phyloP scores from a whole-genome alignment of 2,888 invertebrate genomes.

The Psococerastis gibbosa region DNA sequence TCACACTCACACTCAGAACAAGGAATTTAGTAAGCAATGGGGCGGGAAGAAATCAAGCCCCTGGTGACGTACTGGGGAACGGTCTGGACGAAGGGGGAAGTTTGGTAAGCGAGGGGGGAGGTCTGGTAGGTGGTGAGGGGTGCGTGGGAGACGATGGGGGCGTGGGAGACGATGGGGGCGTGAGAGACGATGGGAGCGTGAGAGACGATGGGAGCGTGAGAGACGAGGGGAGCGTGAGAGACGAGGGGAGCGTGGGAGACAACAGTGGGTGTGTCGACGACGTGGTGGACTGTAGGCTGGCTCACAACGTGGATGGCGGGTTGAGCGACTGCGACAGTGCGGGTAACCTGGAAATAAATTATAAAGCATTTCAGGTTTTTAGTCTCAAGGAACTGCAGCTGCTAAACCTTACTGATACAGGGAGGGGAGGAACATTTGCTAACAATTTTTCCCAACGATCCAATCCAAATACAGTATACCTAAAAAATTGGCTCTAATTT shows the following conservation, averaged over 20 bases:
- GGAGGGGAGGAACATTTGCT: too few relatives aligned
- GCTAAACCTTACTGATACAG: too few relatives aligned
- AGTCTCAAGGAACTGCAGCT: too few relatives aligned
- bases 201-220: neutral
- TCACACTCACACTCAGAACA: too few relatives aligned
- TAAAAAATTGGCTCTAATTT: too few relatives aligned
- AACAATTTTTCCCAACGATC: too few relatives aligned
- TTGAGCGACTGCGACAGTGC: too few relatives aligned
- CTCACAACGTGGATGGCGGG: too few relatives aligned
- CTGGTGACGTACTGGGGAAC: neutral
- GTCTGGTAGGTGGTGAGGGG: neutral
- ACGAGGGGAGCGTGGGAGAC: neutral
- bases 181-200: neutral
- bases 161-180: constrained; percentile 3
- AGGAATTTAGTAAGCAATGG: too few relatives aligned
- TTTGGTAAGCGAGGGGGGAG: neutral
- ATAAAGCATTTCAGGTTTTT: neutral
- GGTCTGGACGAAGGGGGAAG: neutral
- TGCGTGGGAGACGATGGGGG: neutral
- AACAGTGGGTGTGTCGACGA: neutral
- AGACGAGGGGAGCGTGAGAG: neutral
- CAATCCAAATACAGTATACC: too few relatives aligned
- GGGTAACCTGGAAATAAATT: neutral
- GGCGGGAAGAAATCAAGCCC: too few relatives aligned
- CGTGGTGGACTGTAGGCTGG: neutral